Conservation (phyloP, 2,797 vertebrate species). For the Acrocephalus scirpaceus region DNA sequence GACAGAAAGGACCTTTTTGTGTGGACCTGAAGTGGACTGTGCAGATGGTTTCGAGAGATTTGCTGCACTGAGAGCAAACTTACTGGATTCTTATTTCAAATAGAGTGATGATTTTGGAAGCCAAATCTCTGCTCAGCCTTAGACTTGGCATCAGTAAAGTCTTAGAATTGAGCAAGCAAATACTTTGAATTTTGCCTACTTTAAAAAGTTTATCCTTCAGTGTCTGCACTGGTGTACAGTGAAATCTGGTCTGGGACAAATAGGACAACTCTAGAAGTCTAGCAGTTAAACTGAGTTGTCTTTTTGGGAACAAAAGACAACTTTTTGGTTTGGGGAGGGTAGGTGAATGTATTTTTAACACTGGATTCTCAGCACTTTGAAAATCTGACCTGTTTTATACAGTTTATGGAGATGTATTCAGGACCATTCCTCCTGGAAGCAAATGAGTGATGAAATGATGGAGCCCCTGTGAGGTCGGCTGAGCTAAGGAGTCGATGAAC, state of each 20-base stretch:
- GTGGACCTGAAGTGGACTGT: background rate
- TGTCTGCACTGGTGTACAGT: rapidly evolving
- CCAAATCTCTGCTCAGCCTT: background rate
- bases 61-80: background rate
- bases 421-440: background rate
- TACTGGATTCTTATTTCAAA: background rate
- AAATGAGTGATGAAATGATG: background rate
- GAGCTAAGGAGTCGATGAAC: background rate
- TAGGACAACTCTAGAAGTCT: background rate
- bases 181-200: background rate
- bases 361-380: background rate
- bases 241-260: background rate
- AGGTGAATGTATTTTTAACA: background rate
- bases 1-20: background rate
- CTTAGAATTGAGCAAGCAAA: background rate
- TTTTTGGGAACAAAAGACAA: too few species aligned
- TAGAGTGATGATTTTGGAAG: background rate
- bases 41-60: background rate
- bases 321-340: rapidly evolving
- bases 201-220: background rate
- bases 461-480: background rate
- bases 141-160: background rate
- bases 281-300: background rate
- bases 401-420: background rate
- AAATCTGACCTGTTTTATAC: background rate